A percentile compares a stretch with the other conserved stretches of the same genome.
Conservation (phyloP, 2,113 vertebrate genomes). For the Poecile atricapillus region DNA sequence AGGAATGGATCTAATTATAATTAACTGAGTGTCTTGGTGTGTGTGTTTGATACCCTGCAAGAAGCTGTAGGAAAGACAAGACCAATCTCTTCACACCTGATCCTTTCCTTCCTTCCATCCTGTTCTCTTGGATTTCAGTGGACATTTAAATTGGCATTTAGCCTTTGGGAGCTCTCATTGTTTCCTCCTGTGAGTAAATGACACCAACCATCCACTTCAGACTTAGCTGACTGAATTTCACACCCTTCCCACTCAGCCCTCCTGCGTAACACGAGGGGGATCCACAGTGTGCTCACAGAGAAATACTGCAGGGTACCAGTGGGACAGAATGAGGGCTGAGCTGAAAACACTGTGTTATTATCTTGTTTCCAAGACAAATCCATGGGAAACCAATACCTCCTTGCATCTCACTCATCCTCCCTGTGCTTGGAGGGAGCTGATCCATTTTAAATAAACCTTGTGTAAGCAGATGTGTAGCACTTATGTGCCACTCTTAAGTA, state of each 20-base stretch:
- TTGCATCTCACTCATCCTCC: not conserved
- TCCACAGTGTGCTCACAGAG: not conserved
- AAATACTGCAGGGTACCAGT: not conserved
- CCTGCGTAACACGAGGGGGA: rapidly evolving
- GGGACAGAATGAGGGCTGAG: not conserved
- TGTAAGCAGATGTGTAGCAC: not conserved
- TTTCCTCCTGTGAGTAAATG: not conserved
- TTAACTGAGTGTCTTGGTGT: not conserved
- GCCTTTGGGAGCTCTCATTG: not conserved
- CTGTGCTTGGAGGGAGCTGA: not conserved
- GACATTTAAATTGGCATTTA: not conserved
- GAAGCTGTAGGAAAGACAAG: not conserved
- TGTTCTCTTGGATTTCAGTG: not conserved
- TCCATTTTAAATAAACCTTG: not conserved
- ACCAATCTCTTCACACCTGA: not conserved
- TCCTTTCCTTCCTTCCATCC: not conserved
- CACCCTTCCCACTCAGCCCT: not conserved
- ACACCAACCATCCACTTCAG: not conserved
- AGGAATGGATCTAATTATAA: not conserved
- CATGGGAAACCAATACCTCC: not conserved
- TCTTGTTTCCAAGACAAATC: not conserved
- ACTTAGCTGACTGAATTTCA: not conserved
- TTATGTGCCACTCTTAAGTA: not conserved
- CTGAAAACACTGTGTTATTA: not conserved
- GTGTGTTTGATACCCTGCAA: not conserved